Percentiles rank a stretch among this genome's conserved stretches.
Conservation (phyloP, 1,140 invertebrate genomes). For the Caerostris extrusa region DNA sequence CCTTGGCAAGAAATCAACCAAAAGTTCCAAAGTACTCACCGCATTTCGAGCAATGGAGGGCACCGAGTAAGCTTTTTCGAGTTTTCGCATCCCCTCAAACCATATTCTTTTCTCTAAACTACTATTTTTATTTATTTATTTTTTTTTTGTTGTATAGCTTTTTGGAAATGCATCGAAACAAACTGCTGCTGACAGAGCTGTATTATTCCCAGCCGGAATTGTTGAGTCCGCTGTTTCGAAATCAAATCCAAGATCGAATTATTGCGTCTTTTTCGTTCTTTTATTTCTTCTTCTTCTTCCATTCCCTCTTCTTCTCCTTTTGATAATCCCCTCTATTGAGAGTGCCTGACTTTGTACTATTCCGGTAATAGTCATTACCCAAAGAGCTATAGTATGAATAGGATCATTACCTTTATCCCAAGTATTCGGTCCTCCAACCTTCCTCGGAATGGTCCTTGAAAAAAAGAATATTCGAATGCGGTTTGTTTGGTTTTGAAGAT, state of each 20-base stretch:
- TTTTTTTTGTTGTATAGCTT: neutral
- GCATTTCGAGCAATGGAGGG: slow-evolving; percentile 17
- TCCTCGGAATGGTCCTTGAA: neutral
- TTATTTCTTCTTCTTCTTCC: slow-evolving; percentile 30
- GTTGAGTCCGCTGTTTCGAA: slow-evolving; percentile 68
- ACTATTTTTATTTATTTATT: slow-evolving; percentile 28
- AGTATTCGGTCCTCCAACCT: slow-evolving; percentile 16
- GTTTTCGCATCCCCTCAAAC: slow-evolving; percentile 13
- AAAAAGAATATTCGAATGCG: slow-evolving; percentile 37
- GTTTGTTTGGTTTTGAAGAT: slow-evolving; percentile 35
- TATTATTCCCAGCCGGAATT: slow-evolving; percentile 58
- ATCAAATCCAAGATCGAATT: slow-evolving; percentile 74
- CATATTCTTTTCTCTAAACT: slow-evolving; percentile 64
- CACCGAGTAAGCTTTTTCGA: slow-evolving; percentile 22
- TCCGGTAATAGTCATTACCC: slow-evolving; percentile 65
- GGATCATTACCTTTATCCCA: slow-evolving; percentile 62
- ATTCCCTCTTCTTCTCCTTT: neutral
- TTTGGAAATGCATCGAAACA: slow-evolving; percentile 54
- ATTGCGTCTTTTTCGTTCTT: slow-evolving; percentile 44
- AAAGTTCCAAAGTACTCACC: slow-evolving; percentile 37
- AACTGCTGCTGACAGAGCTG: slow-evolving; percentile 70
- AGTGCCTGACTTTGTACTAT: slow-evolving; percentile 37
- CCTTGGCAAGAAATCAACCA: neutral
- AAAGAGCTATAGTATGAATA: slow-evolving; percentile 32
- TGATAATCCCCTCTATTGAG: slow-evolving; percentile 49